Conservation (phyloP, 2,797 vertebrate genomes). For the Tarsius wallacei region DNA sequence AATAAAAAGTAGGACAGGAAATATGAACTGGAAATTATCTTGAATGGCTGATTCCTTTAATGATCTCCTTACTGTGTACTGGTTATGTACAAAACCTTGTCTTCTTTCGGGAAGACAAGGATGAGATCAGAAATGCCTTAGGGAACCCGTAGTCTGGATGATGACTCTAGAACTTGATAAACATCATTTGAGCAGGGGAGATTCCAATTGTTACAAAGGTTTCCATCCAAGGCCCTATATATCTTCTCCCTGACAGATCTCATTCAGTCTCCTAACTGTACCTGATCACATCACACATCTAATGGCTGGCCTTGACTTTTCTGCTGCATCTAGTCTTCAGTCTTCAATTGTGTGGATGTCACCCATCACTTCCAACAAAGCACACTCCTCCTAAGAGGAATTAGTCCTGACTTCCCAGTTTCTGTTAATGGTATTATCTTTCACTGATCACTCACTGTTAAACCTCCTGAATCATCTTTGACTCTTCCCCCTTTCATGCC, state of each 20-base stretch:
- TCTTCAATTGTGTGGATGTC: conserved; percentile 42
- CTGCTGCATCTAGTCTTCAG: neutral
- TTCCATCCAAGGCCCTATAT: neutral
- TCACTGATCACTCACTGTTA: conserved; percentile 1
- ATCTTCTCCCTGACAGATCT: neutral
- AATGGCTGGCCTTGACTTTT: no score
- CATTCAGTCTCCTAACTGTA: neutral
- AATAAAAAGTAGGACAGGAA: no score
- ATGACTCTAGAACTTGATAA: no score
- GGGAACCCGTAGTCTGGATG: no score
- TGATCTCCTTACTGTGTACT: no score
- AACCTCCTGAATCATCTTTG: conserved; percentile 19
- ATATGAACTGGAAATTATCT: no score
- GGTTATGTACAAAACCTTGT: no score
- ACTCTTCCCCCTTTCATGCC: neutral
- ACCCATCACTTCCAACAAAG: conserved; percentile 17
- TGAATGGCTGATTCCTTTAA: no score
- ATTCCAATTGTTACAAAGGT: conserved; percentile 9
- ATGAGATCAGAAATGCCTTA: no score
- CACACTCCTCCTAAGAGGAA: conserved; percentile 31
- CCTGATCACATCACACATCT: neutral
- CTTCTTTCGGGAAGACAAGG: no score
- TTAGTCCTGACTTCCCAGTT: conserved; percentile 35
- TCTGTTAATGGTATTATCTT: conserved; percentile 6
- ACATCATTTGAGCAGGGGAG: neutral